A percentile compares a stretch with the other conserved stretches of the same genome.
These are phyloP conservation scores for Paramormyrops kingsleyae DNA, from an alignment of 2,113 vertebrate genomes.

Conservation along the genomic window DNA sequence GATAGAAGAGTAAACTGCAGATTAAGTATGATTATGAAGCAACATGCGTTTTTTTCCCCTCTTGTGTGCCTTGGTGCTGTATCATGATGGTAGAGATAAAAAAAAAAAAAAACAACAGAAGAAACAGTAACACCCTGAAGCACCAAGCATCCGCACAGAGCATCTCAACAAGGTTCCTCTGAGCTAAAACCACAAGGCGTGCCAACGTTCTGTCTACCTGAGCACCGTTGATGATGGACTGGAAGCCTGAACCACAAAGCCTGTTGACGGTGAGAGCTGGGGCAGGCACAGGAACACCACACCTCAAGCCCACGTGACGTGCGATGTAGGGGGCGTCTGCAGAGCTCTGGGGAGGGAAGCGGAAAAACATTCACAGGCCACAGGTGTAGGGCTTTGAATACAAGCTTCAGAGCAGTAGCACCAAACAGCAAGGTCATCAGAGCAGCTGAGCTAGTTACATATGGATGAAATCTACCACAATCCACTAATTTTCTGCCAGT, in stretches of 20 bases:
- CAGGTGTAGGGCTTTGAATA: background rate
- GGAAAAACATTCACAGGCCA: background rate
- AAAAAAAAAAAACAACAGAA: background rate
- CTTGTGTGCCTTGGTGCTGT: background rate
- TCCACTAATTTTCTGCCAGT: background rate
- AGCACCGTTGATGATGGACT: constrained; percentile 81
- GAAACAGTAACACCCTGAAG: background rate
- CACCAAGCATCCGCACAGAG: background rate
- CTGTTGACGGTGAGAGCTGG: constrained; percentile 87
- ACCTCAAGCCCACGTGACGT: constrained; percentile 81
- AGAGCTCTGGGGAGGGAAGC: constrained; percentile 63
- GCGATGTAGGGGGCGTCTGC: constrained; percentile 75
- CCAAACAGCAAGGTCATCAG: background rate
- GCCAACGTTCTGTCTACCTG: constrained; percentile 63
- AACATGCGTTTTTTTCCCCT: background rate
- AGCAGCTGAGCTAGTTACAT: background rate
- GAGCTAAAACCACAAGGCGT: background rate
- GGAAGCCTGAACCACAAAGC: constrained; percentile 95
- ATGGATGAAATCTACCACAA: background rate
- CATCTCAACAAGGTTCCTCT: background rate
- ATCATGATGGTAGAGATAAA: background rate
- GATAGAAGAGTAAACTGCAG: constrained; percentile 14
- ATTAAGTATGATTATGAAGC: background rate
- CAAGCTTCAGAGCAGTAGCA: background rate
- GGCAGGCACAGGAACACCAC: constrained; percentile 70